Evolutionary conservation across 2,113 vertebrate genomes (phyloP).

Genomic region (Ailuropoda melanoleuca): DNA sequence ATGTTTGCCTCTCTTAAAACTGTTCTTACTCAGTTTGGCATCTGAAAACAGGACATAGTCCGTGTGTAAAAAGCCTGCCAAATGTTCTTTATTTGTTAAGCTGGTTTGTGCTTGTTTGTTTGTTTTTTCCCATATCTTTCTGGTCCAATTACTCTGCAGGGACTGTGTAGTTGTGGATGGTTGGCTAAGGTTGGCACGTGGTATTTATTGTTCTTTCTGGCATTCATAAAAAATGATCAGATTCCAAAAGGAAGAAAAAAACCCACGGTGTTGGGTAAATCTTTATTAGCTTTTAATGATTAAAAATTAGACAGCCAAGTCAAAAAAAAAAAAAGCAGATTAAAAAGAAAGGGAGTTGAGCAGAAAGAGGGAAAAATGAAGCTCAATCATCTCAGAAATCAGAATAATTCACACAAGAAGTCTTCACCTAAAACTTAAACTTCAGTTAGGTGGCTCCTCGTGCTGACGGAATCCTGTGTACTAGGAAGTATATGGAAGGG

Average conservation of each 20-base stretch:
- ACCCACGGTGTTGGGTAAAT: background rate
- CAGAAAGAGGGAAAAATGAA: background rate
- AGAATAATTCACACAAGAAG: background rate
- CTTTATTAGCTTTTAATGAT: background rate
- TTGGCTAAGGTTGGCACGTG: background rate
- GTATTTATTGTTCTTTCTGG: background rate
- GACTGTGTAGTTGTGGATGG: background rate
- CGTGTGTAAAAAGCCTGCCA: background rate
- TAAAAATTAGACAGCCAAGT: background rate
- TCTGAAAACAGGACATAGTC: background rate
- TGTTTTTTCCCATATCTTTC: background rate
- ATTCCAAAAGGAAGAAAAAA: background rate
- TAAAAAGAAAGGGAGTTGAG: background rate
- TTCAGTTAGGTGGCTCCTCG: background rate
- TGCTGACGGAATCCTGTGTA: background rate
- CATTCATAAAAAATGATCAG: background rate
- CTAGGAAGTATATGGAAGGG: background rate
- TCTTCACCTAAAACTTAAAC: background rate
- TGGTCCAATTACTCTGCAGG: conserved; percentile 18
- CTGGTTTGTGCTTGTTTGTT: background rate
- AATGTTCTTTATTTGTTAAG: background rate
- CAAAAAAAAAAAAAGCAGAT: background rate
- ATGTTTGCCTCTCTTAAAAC: background rate
- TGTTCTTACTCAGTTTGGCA: background rate
- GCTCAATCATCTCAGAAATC: background rate